A percentile compares a stretch with the other conserved stretches of the same genome.
phyloP scores from a whole-genome alignment of 2,888 invertebrate species.

The Encarsia formosa region DNA sequence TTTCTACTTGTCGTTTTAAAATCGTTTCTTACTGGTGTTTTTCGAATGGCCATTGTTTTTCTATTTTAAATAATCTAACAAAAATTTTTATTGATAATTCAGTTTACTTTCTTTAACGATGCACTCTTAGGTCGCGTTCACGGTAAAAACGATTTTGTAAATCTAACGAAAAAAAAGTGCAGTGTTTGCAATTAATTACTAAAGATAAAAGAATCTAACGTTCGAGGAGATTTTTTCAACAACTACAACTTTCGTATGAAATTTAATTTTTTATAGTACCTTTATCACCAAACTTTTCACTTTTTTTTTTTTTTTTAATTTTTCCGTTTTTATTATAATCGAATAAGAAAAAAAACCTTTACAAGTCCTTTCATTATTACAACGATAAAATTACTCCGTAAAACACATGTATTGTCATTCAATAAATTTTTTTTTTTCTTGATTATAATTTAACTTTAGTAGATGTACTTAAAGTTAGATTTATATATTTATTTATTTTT shows the following conservation, averaged over 20 bases:
- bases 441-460: constrained; percentile 35
- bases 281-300: not conserved
- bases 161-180: no score
- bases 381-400: constrained; percentile 30
- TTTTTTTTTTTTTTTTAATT: not conserved
- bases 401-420: constrained; percentile 46
- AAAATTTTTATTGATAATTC: no score
- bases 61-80: no score
- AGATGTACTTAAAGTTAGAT: constrained; percentile 40
- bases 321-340: constrained; percentile 1
- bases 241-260: constrained; percentile 2
- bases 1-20: not conserved
- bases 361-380: constrained; percentile 28
- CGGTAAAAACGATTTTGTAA: no score
- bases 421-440: constrained; percentile 40
- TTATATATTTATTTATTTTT: constrained; percentile 28
- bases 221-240: not conserved
- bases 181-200: no score
- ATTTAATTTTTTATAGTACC: not conserved
- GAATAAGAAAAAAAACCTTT: constrained; percentile 3
- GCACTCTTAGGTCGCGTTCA: no score
- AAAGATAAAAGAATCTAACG: not conserved
- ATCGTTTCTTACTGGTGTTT: not conserved
- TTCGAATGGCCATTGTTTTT: not conserved
- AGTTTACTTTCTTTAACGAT: no score